Conservation (phyloP, 2,113 vertebrate genomes). For the Trinectes maculatus region DNA sequence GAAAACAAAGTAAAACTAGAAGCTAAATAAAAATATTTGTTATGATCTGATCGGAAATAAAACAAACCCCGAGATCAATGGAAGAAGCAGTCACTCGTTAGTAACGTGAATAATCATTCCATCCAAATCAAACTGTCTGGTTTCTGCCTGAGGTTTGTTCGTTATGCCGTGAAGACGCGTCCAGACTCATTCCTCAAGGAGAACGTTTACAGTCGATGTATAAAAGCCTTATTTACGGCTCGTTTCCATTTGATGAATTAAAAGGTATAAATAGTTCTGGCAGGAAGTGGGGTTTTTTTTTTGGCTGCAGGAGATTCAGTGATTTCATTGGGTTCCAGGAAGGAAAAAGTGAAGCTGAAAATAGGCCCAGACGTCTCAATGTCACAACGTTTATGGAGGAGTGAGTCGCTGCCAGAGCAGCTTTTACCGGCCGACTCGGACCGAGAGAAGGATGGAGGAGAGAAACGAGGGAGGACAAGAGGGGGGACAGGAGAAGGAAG, state of each 20-base stretch:
- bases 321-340: constrained; percentile 58
- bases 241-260: constrained; percentile 38
- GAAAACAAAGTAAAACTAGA: not conserved
- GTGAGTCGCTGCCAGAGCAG: constrained; percentile 32
- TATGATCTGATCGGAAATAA: no score
- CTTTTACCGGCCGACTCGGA: constrained; percentile 10
- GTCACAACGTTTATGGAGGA: constrained; percentile 51
- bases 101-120: no score
- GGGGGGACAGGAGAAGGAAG: not conserved
- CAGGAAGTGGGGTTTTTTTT: constrained; percentile 12
- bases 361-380: constrained; percentile 62
- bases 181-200: constrained; percentile 1
- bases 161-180: not conserved
- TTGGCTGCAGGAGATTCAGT: constrained; percentile 30
- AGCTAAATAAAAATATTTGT: no score
- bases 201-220: not conserved
- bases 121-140: not conserved
- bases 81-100: no score
- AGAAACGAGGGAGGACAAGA: not conserved
- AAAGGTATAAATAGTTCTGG: constrained; percentile 48
- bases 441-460: not conserved
- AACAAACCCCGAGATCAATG: no score
- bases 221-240: not conserved
- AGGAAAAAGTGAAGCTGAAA: constrained; percentile 44
- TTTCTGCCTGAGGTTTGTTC: not conserved